Percentiles rank a stretch among this genome's conserved stretches.
These are phyloP conservation scores for Barypeithes pellucidus DNA, from an alignment of 2,888 invertebrate genomes.

Conservation along the genomic window DNA sequence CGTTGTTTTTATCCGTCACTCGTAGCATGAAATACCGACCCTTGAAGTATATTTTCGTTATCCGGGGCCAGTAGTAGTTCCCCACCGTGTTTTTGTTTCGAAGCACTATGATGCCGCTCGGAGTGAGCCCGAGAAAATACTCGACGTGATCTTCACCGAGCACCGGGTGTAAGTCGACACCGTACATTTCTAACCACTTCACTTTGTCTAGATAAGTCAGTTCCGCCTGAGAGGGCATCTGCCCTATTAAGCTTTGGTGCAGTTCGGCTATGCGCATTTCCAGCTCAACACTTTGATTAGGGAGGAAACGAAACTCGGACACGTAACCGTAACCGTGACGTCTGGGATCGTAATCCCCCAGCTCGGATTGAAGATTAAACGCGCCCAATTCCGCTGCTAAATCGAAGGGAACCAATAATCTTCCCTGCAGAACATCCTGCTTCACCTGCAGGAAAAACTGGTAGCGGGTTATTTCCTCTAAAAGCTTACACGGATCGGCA, in stretches of 20 bases:
- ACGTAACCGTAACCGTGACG: constrained; percentile 93
- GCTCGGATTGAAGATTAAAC: constrained; percentile 95
- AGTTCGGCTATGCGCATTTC: constrained; percentile 90
- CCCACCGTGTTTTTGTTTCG: constrained; percentile 97
- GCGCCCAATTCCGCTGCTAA: constrained; percentile 93
- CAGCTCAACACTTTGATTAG: constrained; percentile 93
- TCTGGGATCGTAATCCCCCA: constrained; percentile 94
- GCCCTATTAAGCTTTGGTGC: constrained; percentile 92
- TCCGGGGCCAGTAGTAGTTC: constrained; percentile 98
- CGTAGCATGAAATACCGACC: constrained; percentile 97
- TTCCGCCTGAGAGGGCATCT: constrained; percentile 93
- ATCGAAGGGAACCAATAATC: constrained; percentile 92
- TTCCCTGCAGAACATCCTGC: constrained; percentile 95
- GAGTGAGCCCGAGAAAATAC: constrained; percentile 93
- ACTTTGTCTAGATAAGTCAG: constrained; percentile 96
- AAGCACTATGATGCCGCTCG: constrained; percentile 94
- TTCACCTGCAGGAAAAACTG: constrained; percentile 98
- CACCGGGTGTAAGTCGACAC: constrained; percentile 97
- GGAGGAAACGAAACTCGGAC: constrained; percentile 93
- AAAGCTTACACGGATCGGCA: constrained; percentile 95
- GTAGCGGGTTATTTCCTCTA: constrained; percentile 98
- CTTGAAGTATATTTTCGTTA: constrained; percentile 96
- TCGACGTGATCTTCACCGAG: constrained; percentile 97
- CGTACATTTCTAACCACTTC: constrained; percentile 99
- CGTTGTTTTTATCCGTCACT: constrained; percentile 96